Evolutionary conservation across 2,888 invertebrate genomes (phyloP).

Genomic region (Apeira syringaria): DNA sequence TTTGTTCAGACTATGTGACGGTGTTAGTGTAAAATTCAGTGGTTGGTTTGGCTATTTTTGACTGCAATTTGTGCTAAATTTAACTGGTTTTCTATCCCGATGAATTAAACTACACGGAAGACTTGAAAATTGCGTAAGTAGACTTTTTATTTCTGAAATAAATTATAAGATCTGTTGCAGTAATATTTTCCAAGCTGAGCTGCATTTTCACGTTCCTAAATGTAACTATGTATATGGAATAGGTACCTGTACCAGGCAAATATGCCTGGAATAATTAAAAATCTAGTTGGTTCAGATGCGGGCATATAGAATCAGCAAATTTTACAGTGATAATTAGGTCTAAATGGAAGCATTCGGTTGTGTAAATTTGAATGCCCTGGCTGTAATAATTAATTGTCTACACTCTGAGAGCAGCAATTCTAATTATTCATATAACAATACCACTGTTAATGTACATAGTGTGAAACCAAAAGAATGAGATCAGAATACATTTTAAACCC

Average conservation of each 20-base stretch:
- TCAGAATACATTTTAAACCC: too few species aligned
- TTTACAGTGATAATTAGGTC: conserved; percentile 4
- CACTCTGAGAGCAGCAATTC: too few species aligned
- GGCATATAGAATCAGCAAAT: conserved; percentile 7
- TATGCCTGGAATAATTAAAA: conserved; percentile 2
- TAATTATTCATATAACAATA: too few species aligned
- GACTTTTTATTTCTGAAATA: conserved; percentile 26
- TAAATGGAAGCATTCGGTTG: too few species aligned
- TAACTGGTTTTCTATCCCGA: conserved; percentile 59
- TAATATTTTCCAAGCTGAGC: background rate
- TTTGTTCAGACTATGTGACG: conserved; percentile 53
- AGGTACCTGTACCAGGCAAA: too few species aligned
- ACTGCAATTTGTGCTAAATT: conserved; percentile 66
- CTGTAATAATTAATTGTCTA: too few species aligned
- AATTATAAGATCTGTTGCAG: conserved; percentile 1
- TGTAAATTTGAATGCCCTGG: too few species aligned
- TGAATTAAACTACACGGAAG: conserved; percentile 57
- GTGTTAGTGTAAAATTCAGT: conserved; percentile 50
- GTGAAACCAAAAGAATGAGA: too few species aligned
- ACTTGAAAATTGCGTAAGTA: conserved; percentile 74
- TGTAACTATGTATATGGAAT: too few species aligned
- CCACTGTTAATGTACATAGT: too few species aligned
- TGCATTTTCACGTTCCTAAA: background rate
- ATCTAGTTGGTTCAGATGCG: conserved; percentile 10
- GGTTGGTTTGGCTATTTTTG: conserved; percentile 60